Conservation (phyloP, 2,113 vertebrate genomes). For the Scortum barcoo region DNA sequence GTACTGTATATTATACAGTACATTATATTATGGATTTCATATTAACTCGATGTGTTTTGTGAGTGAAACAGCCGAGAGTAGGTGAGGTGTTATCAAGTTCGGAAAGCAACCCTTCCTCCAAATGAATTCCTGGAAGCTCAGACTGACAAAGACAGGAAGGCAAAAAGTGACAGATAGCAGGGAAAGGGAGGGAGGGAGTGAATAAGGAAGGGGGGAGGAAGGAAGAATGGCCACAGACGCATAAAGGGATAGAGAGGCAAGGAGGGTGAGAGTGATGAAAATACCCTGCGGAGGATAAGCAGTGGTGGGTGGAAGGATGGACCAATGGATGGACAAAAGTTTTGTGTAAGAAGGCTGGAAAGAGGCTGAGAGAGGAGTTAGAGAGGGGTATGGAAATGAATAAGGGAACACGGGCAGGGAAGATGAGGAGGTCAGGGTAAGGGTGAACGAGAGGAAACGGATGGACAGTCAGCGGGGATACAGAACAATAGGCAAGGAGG, state of each 20-base stretch:
- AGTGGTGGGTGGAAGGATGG: not conserved
- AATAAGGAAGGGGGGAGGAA: slow-evolving; percentile 26
- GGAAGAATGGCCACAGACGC: not conserved
- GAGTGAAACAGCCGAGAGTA: slow-evolving; percentile 49
- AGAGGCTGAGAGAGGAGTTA: not conserved
- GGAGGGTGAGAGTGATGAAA: not conserved
- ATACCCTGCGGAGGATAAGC: not conserved
- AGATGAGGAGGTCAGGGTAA: not conserved
- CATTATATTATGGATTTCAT: not conserved
- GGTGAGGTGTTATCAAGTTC: slow-evolving; percentile 70
- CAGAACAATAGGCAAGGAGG: slow-evolving; percentile 12
- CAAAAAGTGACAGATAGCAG: slow-evolving; percentile 46
- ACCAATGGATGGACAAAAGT: not conserved
- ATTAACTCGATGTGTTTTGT: not conserved
- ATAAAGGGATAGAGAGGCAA: not conserved
- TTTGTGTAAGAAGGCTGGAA: not conserved
- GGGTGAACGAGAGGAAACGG: slow-evolving; percentile 27
- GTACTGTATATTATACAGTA: not conserved
- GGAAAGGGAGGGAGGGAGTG: slow-evolving; percentile 27
- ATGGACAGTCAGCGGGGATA: slow-evolving; percentile 6
- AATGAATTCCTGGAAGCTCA: slow-evolving; percentile 86
- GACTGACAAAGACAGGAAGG: slow-evolving; percentile 85
- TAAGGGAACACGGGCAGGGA: not conserved
- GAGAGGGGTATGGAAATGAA: not conserved
- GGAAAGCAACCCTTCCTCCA: slow-evolving; percentile 77